phyloP scores from a whole-genome alignment of 2,797 vertebrate species.

The Rhinophrynus dorsalis region DNA sequence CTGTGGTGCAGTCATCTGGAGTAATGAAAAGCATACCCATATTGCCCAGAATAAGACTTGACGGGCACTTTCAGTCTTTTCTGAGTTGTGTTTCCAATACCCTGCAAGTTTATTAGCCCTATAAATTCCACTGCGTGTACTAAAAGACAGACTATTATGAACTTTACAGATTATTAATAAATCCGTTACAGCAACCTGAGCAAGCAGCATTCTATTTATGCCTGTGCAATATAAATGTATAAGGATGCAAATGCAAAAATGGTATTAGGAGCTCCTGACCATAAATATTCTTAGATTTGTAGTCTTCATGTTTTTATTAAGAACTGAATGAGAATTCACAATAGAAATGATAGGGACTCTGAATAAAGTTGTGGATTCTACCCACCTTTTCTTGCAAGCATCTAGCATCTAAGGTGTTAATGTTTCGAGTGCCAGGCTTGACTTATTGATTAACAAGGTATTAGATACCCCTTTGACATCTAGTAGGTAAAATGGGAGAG shows the following conservation, averaged over 20 bases:
- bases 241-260: constrained; percentile 32
- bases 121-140: constrained; percentile 45
- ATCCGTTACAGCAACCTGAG: constrained; percentile 28
- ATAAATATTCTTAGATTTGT: constrained; percentile 7
- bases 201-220: constrained; percentile 35
- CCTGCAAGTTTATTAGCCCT: constrained; percentile 26
- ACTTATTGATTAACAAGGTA: too few species aligned
- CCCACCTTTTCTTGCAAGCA: too few species aligned
- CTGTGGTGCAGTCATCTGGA: constrained; percentile 5
- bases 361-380: too few species aligned
- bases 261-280: constrained; percentile 7
- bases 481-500: too few species aligned
- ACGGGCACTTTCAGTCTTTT: constrained; percentile 12
- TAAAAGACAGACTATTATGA: constrained; percentile 45
- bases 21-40: constrained; percentile 35
- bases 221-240: constrained; percentile 23
- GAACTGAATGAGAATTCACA: not conserved
- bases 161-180: constrained; percentile 42
- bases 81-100: constrained; percentile 48
- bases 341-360: too few species aligned
- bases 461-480: too few species aligned
- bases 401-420: too few species aligned
- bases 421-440: too few species aligned
- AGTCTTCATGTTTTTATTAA: not conserved
- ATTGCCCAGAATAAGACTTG: constrained; percentile 17